phyloP scores from a whole-genome alignment of 1,140 invertebrate genomes.

The Orussus abietinus region DNA sequence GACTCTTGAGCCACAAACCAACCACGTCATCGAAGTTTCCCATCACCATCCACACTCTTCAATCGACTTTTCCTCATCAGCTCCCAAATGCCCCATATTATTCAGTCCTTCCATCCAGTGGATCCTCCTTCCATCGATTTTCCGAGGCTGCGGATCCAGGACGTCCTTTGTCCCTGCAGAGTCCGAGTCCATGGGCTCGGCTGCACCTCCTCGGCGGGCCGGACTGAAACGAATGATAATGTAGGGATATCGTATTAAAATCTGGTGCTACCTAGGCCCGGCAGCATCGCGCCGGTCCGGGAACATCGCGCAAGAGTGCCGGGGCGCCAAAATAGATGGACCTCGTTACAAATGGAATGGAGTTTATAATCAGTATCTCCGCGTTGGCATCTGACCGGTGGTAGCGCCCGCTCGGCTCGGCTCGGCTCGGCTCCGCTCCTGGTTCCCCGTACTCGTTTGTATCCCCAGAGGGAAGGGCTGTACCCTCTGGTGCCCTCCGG shows the following conservation, averaged over 20 bases:
- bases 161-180: no score
- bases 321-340: slow-evolving; percentile 52
- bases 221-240: slow-evolving; percentile 43
- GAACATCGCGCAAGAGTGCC: slow-evolving; percentile 10
- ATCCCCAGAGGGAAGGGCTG: no score
- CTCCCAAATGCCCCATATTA: no score
- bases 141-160: no score
- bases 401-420: slow-evolving; percentile 17
- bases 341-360: slow-evolving; percentile 54
- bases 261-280: slow-evolving; percentile 40
- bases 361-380: slow-evolving; percentile 53
- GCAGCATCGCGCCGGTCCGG: slow-evolving; percentile 1
- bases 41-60: no score
- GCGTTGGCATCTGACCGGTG: slow-evolving; percentile 39
- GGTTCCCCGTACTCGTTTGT: slow-evolving; percentile 50
- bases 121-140: no score
- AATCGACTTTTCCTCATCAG: no score
- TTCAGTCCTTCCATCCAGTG: no score
- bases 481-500: no score
- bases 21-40: no score
- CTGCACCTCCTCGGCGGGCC: background rate
- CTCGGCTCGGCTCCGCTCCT: slow-evolving; percentile 21
- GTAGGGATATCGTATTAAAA: slow-evolving; percentile 44
- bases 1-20: no score
- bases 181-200: background rate